A percentile compares a stretch with the other conserved stretches of the same genome.
Evolutionary conservation across 2,888 invertebrate species (phyloP).

Genomic region (Adelognathus sp.): DNA sequence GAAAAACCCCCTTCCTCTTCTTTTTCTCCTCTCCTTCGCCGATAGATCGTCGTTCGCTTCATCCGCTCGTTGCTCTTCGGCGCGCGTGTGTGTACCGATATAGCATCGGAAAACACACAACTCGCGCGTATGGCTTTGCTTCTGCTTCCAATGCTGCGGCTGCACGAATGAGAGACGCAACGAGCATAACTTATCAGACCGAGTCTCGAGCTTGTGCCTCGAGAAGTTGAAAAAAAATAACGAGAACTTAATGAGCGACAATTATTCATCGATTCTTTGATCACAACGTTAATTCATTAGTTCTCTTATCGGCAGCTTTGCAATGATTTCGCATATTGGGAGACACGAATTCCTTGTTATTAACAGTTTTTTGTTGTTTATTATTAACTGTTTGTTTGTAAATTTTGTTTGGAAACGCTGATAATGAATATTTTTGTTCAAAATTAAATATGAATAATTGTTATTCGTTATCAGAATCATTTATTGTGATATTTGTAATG

Average conservation of each 20-base stretch:
- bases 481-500: too few relatives aligned
- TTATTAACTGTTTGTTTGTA: background rate
- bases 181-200: constrained; percentile 35
- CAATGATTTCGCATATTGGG: background rate
- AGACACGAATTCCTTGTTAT: background rate
- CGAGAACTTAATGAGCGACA: constrained; percentile 58
- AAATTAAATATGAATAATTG: too few relatives aligned
- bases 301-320: background rate
- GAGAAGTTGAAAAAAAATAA: constrained; percentile 52
- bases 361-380: background rate
- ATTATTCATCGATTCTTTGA: constrained; percentile 44
- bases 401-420: too few relatives aligned
- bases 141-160: background rate
- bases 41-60: constrained; percentile 31
- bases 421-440: too few relatives aligned
- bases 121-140: constrained; percentile 39
- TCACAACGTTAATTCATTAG: background rate
- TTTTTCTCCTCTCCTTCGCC: background rate
- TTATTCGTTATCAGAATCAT: too few relatives aligned
- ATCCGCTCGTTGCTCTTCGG: constrained; percentile 51
- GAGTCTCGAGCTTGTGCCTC: constrained; percentile 25
- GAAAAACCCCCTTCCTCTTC: background rate
- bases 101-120: constrained; percentile 53
- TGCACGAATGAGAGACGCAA: constrained; percentile 27
- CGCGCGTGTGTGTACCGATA: constrained; percentile 54